These are phyloP conservation scores for Paraplagusia blochii DNA, from an alignment of 2,113 vertebrate species.

Conservation along the genomic window DNA sequence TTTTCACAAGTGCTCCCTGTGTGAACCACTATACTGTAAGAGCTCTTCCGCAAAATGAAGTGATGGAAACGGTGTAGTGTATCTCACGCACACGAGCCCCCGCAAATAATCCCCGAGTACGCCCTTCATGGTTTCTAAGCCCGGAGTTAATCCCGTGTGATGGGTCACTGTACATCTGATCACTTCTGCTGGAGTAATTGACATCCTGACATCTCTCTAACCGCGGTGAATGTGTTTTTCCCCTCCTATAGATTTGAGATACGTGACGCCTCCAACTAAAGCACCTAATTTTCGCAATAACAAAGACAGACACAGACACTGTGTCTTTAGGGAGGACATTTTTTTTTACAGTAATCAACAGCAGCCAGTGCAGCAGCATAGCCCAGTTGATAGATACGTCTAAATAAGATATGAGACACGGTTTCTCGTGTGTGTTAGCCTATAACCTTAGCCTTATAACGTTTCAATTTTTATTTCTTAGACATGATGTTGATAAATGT, in stretches of 20 bases:
- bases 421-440: slow-evolving; percentile 42
- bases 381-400: slow-evolving; percentile 42
- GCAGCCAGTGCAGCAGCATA: slow-evolving; percentile 30
- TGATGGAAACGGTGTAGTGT: slow-evolving; percentile 20
- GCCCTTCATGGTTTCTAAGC: slow-evolving; percentile 11
- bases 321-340: slow-evolving; percentile 41
- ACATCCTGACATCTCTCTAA: slow-evolving; percentile 9
- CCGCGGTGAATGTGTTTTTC: slow-evolving; percentile 6
- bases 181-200: slow-evolving; percentile 12
- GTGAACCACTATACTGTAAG: slow-evolving; percentile 21
- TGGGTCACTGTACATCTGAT: slow-evolving; percentile 1
- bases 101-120: slow-evolving; percentile 25
- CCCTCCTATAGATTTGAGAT: slow-evolving; percentile 11
- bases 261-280: slow-evolving; percentile 33
- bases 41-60: slow-evolving; percentile 28
- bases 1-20: slow-evolving; percentile 22
- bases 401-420: slow-evolving; percentile 45
- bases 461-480: slow-evolving; percentile 44
- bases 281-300: slow-evolving; percentile 36
- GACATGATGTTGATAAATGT: slow-evolving; percentile 55
- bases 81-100: slow-evolving; percentile 14
- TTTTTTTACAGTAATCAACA: slow-evolving; percentile 39
- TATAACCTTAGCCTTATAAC: slow-evolving; percentile 49
- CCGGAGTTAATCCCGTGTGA: slow-evolving; percentile 18
- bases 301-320: slow-evolving; percentile 54